A percentile compares a stretch with the other conserved stretches of the same genome.
Conservation (phyloP, 2,113 vertebrate genomes). For the Pelusios castaneus region DNA sequence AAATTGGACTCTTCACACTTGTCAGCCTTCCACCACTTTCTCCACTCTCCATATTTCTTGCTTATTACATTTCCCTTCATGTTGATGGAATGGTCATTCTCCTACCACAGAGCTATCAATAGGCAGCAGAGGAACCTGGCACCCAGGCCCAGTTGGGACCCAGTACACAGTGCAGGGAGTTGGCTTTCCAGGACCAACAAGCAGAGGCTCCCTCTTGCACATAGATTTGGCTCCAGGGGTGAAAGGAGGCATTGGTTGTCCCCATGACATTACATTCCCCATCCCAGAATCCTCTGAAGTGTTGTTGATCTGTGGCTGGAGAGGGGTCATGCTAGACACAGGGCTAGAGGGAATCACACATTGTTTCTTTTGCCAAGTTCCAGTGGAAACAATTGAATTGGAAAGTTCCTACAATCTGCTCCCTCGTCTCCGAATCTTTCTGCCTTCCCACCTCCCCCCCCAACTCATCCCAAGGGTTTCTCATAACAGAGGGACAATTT, state of each 20-base stretch:
- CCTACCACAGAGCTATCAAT: background rate
- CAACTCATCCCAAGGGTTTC: background rate
- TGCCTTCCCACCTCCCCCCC: background rate
- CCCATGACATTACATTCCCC: background rate
- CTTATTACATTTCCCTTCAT: background rate
- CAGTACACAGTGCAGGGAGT: fast-evolving
- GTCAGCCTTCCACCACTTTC: fast-evolving
- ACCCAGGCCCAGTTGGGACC: too few relatives aligned
- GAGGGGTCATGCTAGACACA: background rate
- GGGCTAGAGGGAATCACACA: background rate
- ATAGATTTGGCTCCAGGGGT: fast-evolving
- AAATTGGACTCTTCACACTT: background rate
- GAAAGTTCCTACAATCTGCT: background rate
- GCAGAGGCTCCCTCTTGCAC: background rate
- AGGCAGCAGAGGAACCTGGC: background rate
- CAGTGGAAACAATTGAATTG: background rate
- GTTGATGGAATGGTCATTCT: background rate
- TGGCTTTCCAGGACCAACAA: background rate
- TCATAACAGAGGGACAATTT: fast-evolving
- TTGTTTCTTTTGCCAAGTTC: background rate
- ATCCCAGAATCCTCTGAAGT: background rate
- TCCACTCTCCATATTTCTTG: background rate
- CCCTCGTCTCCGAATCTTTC: background rate
- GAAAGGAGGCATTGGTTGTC: fast-evolving
- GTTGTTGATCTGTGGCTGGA: background rate